These are phyloP conservation scores for Cactoblastis cactorum DNA, from an alignment of 2,888 invertebrate species.

Conservation along the genomic window DNA sequence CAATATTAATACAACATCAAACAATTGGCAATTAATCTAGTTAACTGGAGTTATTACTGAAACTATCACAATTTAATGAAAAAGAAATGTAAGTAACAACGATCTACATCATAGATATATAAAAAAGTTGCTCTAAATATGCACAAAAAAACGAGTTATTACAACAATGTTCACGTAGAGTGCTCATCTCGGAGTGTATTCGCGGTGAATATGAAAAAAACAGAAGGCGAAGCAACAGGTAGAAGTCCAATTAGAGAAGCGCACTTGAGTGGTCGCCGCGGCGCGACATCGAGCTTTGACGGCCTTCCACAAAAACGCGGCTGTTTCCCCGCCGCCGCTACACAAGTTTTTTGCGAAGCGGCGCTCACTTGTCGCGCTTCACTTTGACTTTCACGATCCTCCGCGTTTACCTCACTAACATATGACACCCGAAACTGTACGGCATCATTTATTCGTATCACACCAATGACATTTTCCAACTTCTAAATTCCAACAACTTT, in stretches of 20 bases:
- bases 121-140: conserved; percentile 19
- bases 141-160: conserved; percentile 37
- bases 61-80: too few relatives aligned
- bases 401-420: conserved; percentile 15
- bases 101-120: too few relatives aligned
- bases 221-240: conserved; percentile 71
- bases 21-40: too few relatives aligned
- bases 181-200: conserved; percentile 54
- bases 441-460: conserved; percentile 3
- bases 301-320: conserved; percentile 62
- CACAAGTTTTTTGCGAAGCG: conserved; percentile 61
- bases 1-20: too few relatives aligned
- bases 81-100: too few relatives aligned
- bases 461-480: neutral
- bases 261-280: conserved; percentile 61
- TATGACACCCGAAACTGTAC: conserved; percentile 3
- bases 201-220: conserved; percentile 54
- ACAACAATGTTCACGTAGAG: conserved; percentile 58
- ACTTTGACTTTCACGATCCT: conserved; percentile 61
- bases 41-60: too few relatives aligned
- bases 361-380: conserved; percentile 56
- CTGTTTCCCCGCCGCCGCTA: conserved; percentile 62
- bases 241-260: conserved; percentile 75
- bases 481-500: neutral
- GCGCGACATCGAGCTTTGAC: conserved; percentile 70